phyloP scores from a whole-genome alignment of 2,113 vertebrate species.

The Polypterus bichir region DNA sequence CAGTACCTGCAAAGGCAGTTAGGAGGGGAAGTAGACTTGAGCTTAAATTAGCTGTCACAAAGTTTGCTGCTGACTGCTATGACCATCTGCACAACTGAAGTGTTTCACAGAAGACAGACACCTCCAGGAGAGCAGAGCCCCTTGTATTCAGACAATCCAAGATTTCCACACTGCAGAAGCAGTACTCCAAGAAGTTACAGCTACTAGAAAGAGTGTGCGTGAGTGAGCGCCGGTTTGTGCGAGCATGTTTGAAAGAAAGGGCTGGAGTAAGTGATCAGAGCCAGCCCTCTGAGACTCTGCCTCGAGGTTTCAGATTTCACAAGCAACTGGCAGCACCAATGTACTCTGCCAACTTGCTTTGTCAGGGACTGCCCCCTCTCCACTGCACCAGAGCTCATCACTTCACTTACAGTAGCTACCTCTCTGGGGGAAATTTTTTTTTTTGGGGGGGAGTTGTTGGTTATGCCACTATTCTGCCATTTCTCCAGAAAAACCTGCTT shows the following conservation, averaged over 20 bases:
- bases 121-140: slow-evolving; percentile 28
- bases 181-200: slow-evolving; percentile 8
- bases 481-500: too few relatives aligned
- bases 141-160: slow-evolving; percentile 16
- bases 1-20: slow-evolving; percentile 8
- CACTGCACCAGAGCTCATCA: not conserved
- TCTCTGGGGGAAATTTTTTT: too few relatives aligned
- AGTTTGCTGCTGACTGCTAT: slow-evolving; percentile 45
- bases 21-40: slow-evolving; percentile 17
- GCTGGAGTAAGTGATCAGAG: slow-evolving; percentile 15
- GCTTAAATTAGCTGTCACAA: slow-evolving; percentile 30
- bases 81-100: slow-evolving; percentile 41
- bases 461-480: too few relatives aligned
- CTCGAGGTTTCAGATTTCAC: slow-evolving; percentile 26
- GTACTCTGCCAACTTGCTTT: not conserved
- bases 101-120: slow-evolving; percentile 22
- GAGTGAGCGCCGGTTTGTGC: slow-evolving; percentile 8
- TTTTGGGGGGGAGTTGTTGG: too few relatives aligned
- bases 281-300: slow-evolving; percentile 8
- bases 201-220: slow-evolving; percentile 18
- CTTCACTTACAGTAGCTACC: not conserved
- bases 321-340: slow-evolving; percentile 16
- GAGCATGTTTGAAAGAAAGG: slow-evolving; percentile 38
- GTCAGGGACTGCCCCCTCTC: not conserved
- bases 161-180: not conserved